Evolutionary conservation across 2,888 invertebrate species (phyloP).

Genomic region (Epinotia bilunana): DNA sequence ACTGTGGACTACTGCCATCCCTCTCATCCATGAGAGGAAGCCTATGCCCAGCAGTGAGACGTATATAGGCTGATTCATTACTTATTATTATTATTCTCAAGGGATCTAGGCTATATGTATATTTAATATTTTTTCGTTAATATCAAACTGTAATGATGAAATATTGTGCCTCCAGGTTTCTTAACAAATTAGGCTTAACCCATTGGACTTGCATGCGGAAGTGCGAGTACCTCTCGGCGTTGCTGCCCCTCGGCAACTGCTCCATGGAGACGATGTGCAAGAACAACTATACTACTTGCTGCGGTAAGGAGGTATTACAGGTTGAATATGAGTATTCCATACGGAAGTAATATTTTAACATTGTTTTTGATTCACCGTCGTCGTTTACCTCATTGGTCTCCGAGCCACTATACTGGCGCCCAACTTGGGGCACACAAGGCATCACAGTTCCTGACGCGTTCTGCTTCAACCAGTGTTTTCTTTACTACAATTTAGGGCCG

Average conservation of each 20-base stretch:
- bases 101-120: too few species aligned
- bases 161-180: conserved; percentile 26
- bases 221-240: conserved; percentile 62
- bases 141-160: background rate
- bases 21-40: too few species aligned
- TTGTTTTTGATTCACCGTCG: background rate
- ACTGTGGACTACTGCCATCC: too few species aligned
- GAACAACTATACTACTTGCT: conserved; percentile 57
- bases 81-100: too few species aligned
- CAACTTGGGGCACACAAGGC: too few species aligned
- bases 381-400: background rate
- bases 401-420: too few species aligned
- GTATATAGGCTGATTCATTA: too few species aligned
- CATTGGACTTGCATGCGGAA: conserved; percentile 63
- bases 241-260: conserved; percentile 62
- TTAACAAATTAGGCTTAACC: conserved; percentile 66
- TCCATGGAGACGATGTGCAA: conserved; percentile 65
- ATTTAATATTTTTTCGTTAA: too few species aligned
- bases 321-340: background rate
- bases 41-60: too few species aligned
- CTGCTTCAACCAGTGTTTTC: too few species aligned
- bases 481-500: too few species aligned
- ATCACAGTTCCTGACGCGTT: too few species aligned
- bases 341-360: background rate
- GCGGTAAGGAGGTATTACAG: conserved; percentile 56